These are phyloP conservation scores for Nibea albiflora DNA, from an alignment of 2,113 vertebrate genomes.

Conservation along the genomic window DNA sequence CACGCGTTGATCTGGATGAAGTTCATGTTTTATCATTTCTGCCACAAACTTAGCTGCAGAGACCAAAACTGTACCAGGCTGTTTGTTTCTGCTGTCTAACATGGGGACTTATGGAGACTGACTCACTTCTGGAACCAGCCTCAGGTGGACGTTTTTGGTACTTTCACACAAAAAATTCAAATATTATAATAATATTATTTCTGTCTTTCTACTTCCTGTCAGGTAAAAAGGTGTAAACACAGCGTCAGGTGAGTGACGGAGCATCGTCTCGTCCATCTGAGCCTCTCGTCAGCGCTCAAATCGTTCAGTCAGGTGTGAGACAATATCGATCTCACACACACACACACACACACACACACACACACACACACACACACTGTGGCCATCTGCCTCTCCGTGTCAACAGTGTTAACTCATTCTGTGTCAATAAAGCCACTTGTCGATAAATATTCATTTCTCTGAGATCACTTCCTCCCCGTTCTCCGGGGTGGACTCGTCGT, in stretches of 20 bases:
- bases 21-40: background rate
- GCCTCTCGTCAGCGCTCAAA: background rate
- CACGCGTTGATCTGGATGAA: too few relatives aligned
- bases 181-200: background rate
- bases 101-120: too few relatives aligned
- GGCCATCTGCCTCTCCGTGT: conserved; percentile 39
- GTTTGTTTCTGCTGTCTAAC: too few relatives aligned
- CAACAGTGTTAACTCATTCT: conserved; percentile 44
- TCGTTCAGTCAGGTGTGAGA: background rate
- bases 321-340: conserved; percentile 22
- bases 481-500: conserved; percentile 21
- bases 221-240: background rate
- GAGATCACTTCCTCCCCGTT: conserved; percentile 19
- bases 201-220: background rate
- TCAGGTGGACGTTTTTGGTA: too few relatives aligned
- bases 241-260: background rate
- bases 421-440: conserved; percentile 58
- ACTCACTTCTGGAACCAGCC: too few relatives aligned
- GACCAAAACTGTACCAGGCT: too few relatives aligned
- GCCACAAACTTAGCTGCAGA: background rate
- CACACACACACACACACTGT: background rate
- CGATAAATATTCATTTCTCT: conserved; percentile 60
- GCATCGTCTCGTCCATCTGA: background rate
- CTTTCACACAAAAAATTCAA: too few relatives aligned
- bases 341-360: conserved; percentile 25